These are phyloP conservation scores for Sturnira hondurensis DNA, from an alignment of 2,113 vertebrate genomes.

Conservation along the genomic window DNA sequence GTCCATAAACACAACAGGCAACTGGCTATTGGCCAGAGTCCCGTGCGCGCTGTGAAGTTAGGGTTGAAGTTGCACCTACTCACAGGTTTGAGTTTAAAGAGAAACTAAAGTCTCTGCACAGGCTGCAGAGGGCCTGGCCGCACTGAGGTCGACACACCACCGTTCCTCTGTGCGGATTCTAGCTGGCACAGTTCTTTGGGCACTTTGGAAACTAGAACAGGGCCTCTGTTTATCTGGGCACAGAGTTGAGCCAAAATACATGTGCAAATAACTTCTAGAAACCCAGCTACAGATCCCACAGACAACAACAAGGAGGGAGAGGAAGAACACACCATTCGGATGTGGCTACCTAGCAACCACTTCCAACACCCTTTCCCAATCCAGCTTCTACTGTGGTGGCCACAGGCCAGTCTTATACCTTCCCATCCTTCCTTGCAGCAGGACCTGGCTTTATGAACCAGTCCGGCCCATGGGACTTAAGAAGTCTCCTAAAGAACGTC, in stretches of 20 bases:
- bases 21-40: not conserved
- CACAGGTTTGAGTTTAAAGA: not conserved
- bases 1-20: not conserved
- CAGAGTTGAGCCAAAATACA: not conserved
- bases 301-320: not conserved
- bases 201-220: not conserved
- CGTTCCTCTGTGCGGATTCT: fast-evolving
- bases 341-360: not conserved
- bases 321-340: not conserved
- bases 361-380: not conserved
- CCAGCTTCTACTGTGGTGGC: not conserved
- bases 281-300: not conserved
- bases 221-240: not conserved
- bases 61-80: not conserved
- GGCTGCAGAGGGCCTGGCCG: not conserved
- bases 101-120: not conserved
- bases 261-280: not conserved
- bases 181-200: fast-evolving
- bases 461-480: not conserved
- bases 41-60: fast-evolving
- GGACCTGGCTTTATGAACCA: not conserved
- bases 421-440: not conserved
- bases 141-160: not conserved
- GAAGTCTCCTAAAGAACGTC: not conserved
- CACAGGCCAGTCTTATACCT: not conserved